Percentiles rank a stretch among this genome's conserved stretches.
phyloP scores from a whole-genome alignment of 2,113 vertebrate species.

The Strix uralensis region DNA sequence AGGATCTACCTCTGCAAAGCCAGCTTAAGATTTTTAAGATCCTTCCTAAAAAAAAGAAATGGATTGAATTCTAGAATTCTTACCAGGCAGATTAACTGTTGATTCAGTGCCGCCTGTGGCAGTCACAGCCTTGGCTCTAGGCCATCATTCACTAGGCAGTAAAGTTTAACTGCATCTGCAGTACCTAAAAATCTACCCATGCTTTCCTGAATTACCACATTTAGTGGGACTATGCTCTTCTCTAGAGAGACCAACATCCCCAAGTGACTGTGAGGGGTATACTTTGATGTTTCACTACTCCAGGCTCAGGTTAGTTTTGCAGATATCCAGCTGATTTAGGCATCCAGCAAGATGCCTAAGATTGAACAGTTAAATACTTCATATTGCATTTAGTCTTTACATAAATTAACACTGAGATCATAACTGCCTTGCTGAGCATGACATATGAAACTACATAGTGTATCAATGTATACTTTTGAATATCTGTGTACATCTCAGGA shows the following conservation, averaged over 20 bases:
- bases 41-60: background rate
- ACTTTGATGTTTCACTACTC: background rate
- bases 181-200: background rate
- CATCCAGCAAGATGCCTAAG: background rate
- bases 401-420: background rate
- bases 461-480: background rate
- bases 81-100: background rate
- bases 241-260: too few species aligned
- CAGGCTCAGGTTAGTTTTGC: background rate
- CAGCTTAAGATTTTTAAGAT: background rate
- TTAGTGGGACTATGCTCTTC: background rate
- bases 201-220: background rate
- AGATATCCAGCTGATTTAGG: background rate
- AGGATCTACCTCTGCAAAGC: background rate
- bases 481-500: background rate
- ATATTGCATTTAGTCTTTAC: background rate
- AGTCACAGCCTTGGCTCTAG: background rate
- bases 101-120: rapidly evolving
- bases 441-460: background rate
- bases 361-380: background rate
- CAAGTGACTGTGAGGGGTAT: background rate
- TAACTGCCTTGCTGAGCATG: background rate
- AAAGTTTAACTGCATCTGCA: background rate
- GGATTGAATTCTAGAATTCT: background rate
- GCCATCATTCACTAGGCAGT: too few species aligned